phyloP scores from a whole-genome alignment of 2,113 vertebrate genomes.

The Empidonax traillii region DNA sequence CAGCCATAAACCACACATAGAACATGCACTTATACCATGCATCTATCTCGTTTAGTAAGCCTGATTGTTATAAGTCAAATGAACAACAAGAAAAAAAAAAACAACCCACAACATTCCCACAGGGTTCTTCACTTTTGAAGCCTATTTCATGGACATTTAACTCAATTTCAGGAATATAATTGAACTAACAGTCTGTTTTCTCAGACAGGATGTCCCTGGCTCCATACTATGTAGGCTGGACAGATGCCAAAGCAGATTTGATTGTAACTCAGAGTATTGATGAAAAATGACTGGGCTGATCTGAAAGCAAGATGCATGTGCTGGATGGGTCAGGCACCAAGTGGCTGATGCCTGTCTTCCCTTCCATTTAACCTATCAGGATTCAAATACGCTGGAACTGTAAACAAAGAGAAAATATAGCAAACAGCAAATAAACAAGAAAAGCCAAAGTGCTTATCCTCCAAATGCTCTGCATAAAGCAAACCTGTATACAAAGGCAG shows the following conservation, averaged over 20 bases:
- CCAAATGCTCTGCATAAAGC: conserved; percentile 7
- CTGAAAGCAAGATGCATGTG: background rate
- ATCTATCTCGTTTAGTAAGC: conserved; percentile 2
- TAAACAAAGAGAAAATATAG: conserved; percentile 32
- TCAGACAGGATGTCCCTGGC: conserved; percentile 46
- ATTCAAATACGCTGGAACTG: background rate
- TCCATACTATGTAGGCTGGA: conserved; percentile 52
- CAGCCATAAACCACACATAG: background rate
- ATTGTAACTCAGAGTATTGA: conserved; percentile 39
- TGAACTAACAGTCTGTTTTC: conserved; percentile 61
- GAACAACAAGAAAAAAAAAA: background rate
- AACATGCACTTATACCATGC: background rate
- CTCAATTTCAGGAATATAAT: conserved; percentile 65
- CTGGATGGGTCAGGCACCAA: conserved; percentile 9
- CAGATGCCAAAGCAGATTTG: conserved; percentile 36
- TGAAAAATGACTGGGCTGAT: conserved; percentile 46
- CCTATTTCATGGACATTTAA: conserved; percentile 60
- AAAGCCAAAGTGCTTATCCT: background rate
- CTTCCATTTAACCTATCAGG: conserved; percentile 25
- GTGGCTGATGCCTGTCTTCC: background rate
- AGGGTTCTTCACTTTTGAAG: conserved; percentile 42
- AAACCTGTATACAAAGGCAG: conserved; percentile 11
- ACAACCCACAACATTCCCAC: background rate
- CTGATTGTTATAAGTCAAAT: conserved; percentile 14
- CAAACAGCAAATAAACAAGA: conserved; percentile 22